phyloP scores from a whole-genome alignment of 2,113 vertebrate species.

The Prolemur simus region DNA sequence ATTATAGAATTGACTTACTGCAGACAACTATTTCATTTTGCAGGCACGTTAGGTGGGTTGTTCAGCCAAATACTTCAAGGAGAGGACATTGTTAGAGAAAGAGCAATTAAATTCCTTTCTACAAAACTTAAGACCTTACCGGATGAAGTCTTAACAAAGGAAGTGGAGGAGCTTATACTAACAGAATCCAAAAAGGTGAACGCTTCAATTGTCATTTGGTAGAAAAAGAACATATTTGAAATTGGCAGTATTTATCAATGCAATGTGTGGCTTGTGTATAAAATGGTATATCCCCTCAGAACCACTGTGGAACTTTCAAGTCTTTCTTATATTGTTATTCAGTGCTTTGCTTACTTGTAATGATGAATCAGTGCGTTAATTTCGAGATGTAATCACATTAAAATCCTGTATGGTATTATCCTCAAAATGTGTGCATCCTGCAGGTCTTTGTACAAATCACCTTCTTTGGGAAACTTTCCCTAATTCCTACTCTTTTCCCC shows the following conservation, averaged over 20 bases:
- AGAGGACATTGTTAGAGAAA: constrained; percentile 96
- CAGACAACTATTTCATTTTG: not conserved
- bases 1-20: not conserved
- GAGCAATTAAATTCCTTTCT: constrained; percentile 97
- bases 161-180: constrained; percentile 95
- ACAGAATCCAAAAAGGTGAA: constrained; percentile 97
- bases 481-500: not conserved
- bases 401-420: not conserved
- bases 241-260: not conserved
- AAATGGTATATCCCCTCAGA: not conserved
- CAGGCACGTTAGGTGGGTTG: constrained; percentile 96
- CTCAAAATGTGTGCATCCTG: not conserved
- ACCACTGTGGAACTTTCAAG: not conserved
- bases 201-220: not conserved
- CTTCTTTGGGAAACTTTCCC: constrained; percentile 11
- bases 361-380: not conserved
- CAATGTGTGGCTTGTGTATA: not conserved
- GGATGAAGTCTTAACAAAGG: constrained; percentile 96
- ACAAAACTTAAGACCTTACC: constrained; percentile 93
- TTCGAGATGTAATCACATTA: not conserved
- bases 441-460: not conserved
- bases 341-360: not conserved
- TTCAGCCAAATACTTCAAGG: constrained; percentile 99
- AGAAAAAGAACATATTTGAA: not conserved
- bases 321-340: constrained; percentile 7